Evolutionary conservation across 2,888 invertebrate genomes (phyloP).

Genomic region (Thumatha senex): DNA sequence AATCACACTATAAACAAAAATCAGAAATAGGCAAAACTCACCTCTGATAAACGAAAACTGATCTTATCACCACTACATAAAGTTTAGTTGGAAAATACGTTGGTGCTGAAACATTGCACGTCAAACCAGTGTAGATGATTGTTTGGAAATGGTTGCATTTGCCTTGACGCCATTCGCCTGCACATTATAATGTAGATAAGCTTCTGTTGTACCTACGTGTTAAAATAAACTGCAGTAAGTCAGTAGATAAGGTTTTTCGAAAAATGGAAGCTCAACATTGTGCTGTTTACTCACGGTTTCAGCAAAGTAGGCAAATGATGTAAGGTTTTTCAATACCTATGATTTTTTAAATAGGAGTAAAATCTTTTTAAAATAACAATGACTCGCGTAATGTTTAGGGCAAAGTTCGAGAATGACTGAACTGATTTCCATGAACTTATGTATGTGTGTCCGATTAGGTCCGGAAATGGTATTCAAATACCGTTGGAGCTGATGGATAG

Average conservation of each 20-base stretch:
- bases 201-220: constrained; percentile 24
- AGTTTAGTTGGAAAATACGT: constrained; percentile 17
- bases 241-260: constrained; percentile 36
- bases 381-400: no score
- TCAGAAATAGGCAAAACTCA: constrained; percentile 25
- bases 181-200: constrained; percentile 38
- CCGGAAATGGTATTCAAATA: no score
- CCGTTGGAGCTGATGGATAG: no score
- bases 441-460: no score
- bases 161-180: constrained; percentile 38
- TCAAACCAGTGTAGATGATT: constrained; percentile 61
- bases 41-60: constrained; percentile 15
- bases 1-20: constrained; percentile 20
- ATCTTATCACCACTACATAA: constrained; percentile 22
- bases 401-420: no score
- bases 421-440: no score
- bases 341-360: no score
- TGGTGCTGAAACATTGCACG: constrained; percentile 51
- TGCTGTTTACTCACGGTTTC: no score
- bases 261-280: constrained; percentile 1
- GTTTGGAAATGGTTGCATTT: constrained; percentile 65
- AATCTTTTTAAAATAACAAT: no score
- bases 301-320: no score
- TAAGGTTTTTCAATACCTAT: no score
- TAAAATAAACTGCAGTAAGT: constrained; percentile 20